Base-by-base conservation (phyloP, 2,113 vertebrate genomes). In the Alethe diademata region DNA sequence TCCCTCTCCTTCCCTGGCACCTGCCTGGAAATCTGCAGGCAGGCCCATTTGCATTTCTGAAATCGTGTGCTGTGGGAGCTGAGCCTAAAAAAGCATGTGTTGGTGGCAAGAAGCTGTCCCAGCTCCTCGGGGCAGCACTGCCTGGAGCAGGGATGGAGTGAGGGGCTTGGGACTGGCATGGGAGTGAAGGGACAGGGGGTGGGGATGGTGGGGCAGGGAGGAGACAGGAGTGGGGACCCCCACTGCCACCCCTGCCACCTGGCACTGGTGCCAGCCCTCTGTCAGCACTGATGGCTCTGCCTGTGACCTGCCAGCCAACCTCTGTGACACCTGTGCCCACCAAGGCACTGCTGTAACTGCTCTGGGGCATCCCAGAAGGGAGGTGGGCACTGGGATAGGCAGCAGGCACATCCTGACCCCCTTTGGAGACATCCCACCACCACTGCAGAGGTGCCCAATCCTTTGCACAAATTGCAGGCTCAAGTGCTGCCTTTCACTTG, bases 311-410 rank as follows among this genome's bases (percentile, higher is more conserved):
- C 5, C 40, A 66, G 56, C 40, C 19, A 1, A n/a, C 5, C 17
- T 28, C 80, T 2, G 2, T 43, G 48, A 51, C 14, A 3, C 43
- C 66, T 12, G 33, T 4, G 36, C 11, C 18, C 76, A 25, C 28
- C 2, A 2, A 19, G 61, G 6, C 0, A 0, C 42, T 5, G 47
- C 19, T 1, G 1, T 2, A 14, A 2, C 33, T 0, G 3, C 54
- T 36, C 22, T 0, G 0, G 70, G 45, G 36, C 45, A 19, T 33
- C 43, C 71, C 15, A 4, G 5, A 35, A 0, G 2, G 51, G 38
- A 71, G 35, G 13, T 19, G 51, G 7, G 6, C 14, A 4, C 42
- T 6, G 50, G 40, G 45, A 23, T 6, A 9, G 42, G 73, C 53
- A 64, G n/a, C 35, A 54, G 48, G 31, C 5, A 29, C 57, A 17